These are phyloP conservation scores for Adela reaumurella DNA, from an alignment of 2,888 invertebrate species.

Conservation along the genomic window DNA sequence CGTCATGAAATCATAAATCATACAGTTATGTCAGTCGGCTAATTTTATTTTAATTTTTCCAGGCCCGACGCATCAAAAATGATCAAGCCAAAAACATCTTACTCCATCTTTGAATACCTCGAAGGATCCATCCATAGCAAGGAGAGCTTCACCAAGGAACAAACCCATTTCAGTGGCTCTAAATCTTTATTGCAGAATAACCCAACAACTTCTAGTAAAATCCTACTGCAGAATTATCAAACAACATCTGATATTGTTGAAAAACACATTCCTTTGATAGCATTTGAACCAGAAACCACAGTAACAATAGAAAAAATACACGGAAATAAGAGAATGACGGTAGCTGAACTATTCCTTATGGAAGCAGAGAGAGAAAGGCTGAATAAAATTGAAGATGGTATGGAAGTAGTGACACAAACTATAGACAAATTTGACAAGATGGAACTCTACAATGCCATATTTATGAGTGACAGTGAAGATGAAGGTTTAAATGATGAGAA, in stretches of 20 bases:
- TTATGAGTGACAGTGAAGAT: slow-evolving; percentile 74
- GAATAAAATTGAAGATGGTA: slow-evolving; percentile 17
- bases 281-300: neutral
- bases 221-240: no score
- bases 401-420: slow-evolving; percentile 28
- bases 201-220: no score
- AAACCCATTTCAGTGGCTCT: slow-evolving; percentile 39
- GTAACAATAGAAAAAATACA: slow-evolving; percentile 5
- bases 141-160: slow-evolving; percentile 49
- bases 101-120: slow-evolving; percentile 76
- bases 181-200: slow-evolving; percentile 21
- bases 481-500: slow-evolving; percentile 41
- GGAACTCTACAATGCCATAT: slow-evolving; percentile 88
- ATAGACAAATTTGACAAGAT: slow-evolving; percentile 50
- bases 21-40: no score
- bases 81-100: slow-evolving; percentile 61
- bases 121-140: slow-evolving; percentile 58
- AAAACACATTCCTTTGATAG: slow-evolving; percentile 4
- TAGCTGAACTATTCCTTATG: slow-evolving; percentile 42
- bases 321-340: slow-evolving; percentile 37
- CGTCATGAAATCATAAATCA: no score
- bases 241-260: no score
- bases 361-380: slow-evolving; percentile 34
- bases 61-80: slow-evolving; percentile 38
- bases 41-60: slow-evolving; percentile 18